phyloP scores from a whole-genome alignment of 1,140 invertebrate species.

The Pentalonia nigronervosa region DNA sequence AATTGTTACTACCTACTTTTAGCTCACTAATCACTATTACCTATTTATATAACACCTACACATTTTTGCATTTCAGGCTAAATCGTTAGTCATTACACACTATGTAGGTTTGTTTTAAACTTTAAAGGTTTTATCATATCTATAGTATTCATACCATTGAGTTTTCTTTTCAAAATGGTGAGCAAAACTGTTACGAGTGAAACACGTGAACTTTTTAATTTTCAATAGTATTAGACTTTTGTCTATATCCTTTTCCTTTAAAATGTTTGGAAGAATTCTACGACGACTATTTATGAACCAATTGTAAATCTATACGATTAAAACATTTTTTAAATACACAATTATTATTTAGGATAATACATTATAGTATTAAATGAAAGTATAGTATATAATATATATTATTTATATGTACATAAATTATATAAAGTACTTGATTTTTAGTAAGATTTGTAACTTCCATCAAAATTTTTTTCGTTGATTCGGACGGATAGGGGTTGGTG shows the following conservation, averaged over 20 bases:
- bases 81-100: not conserved
- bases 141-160: slow-evolving; percentile 17
- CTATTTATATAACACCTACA: not conserved
- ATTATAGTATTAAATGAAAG: not conserved
- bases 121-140: not conserved
- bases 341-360: not conserved
- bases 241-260: slow-evolving; percentile 47
- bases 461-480: slow-evolving; percentile 40
- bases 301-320: slow-evolving; percentile 44
- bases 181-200: slow-evolving; percentile 29
- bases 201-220: slow-evolving; percentile 53
- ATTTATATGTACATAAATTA: not conserved
- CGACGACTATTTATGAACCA: slow-evolving; percentile 54
- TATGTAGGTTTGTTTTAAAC: not conserved
- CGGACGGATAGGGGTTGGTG: slow-evolving; percentile 41
- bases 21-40: not conserved
- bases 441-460: slow-evolving; percentile 51
- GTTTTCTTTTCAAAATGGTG: slow-evolving; percentile 36
- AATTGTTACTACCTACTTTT: not conserved
- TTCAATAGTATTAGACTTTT: slow-evolving; percentile 40
- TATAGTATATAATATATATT: not conserved
- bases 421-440: slow-evolving; percentile 49
- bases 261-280: slow-evolving; percentile 49
- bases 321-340: not conserved
- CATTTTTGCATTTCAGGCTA: not conserved